A percentile compares a stretch with the other conserved stretches of the same genome.
phyloP scores from a whole-genome alignment of 2,113 vertebrate species.

The Acrocephalus kingi region DNA sequence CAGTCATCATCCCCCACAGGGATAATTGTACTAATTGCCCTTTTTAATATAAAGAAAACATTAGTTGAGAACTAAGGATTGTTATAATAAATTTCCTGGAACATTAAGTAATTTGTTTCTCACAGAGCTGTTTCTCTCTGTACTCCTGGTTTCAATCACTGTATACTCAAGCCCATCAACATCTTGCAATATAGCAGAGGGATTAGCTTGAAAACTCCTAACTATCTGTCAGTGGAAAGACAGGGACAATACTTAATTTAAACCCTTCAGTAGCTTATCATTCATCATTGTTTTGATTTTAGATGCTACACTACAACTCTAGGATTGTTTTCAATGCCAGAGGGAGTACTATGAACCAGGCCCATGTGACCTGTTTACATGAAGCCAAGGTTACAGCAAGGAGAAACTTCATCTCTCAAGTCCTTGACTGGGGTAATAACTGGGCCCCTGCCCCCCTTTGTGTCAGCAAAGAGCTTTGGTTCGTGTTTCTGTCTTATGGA shows the following conservation, averaged over 20 bases:
- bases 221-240: not conserved
- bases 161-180: not conserved
- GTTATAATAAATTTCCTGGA: not conserved
- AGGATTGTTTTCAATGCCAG: not conserved
- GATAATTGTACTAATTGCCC: not conserved
- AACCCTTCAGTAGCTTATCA: not conserved
- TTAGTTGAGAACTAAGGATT: not conserved
- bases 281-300: not conserved
- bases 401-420: not conserved
- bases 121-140: not conserved
- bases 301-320: not conserved
- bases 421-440: not conserved
- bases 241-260: not conserved
- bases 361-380: rapidly evolving
- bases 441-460: rapidly evolving
- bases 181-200: not conserved
- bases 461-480: not conserved
- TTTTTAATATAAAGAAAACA: not conserved
- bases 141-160: not conserved
- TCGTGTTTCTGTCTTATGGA: not conserved
- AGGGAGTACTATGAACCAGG: not conserved
- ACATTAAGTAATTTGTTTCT: not conserved
- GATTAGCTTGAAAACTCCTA: not conserved
- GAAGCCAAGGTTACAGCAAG: not conserved
- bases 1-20: not conserved